These are phyloP conservation scores for Phytoseiulus persimilis DNA, from an alignment of 2,888 invertebrate genomes.

Conservation along the genomic window DNA sequence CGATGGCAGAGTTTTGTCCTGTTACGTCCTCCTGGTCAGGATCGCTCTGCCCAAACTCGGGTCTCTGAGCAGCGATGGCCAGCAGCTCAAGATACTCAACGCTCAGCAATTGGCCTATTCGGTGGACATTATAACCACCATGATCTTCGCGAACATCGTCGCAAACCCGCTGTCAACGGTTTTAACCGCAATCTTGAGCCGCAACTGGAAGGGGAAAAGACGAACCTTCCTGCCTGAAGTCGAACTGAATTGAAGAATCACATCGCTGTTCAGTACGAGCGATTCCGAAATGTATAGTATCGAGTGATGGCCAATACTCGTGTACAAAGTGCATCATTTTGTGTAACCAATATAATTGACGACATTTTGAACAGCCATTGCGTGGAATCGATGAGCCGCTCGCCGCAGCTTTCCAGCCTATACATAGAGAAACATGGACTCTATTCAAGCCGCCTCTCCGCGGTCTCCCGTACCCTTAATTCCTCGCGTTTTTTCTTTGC, in stretches of 20 bases:
- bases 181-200: neutral
- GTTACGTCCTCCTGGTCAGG: neutral
- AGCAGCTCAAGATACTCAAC: neutral
- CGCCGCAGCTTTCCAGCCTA: no score
- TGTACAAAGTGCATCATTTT: no score
- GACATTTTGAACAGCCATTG: no score
- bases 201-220: neutral
- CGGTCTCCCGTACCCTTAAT: no score
- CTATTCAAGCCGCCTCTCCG: no score
- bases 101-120: neutral
- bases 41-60: neutral
- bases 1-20: neutral
- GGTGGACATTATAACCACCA: neutral
- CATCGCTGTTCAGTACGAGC: neutral
- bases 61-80: neutral
- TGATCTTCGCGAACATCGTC: neutral
- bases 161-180: neutral
- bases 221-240: neutral
- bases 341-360: no score
- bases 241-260: neutral
- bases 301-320: no score
- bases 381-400: no score
- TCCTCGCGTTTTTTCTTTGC: no score
- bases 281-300: neutral
- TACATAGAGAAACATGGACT: no score